phyloP scores from a whole-genome alignment of 2,888 invertebrate genomes.

The Reticulitermes lucifugus region DNA sequence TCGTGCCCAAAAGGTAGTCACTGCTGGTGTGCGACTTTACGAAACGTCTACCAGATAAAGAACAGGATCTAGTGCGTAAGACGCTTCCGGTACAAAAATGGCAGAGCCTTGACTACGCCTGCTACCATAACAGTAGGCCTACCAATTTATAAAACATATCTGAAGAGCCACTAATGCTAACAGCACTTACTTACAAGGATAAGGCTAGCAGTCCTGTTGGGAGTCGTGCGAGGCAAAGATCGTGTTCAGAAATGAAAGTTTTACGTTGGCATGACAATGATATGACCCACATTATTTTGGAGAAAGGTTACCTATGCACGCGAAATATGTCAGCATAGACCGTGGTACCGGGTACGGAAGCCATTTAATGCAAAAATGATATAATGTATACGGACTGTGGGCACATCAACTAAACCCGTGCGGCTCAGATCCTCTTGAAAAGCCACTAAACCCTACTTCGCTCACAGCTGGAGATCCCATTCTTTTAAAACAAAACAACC shows the following conservation, averaged over 20 bases:
- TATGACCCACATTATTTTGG: slow-evolving; percentile 15
- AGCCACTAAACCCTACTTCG: too few species aligned
- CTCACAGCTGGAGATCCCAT: too few species aligned
- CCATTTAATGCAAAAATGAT: background rate
- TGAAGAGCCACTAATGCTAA: background rate
- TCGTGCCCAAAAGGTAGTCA: too few species aligned
- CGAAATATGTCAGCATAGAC: background rate
- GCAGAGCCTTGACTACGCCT: background rate
- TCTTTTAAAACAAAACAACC: too few species aligned
- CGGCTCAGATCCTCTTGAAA: too few species aligned
- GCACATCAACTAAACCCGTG: too few species aligned
- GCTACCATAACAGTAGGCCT: background rate
- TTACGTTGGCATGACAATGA: background rate
- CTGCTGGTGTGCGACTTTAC: too few species aligned
- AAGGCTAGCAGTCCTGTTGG: background rate
- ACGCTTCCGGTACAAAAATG: background rate
- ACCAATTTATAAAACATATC: background rate
- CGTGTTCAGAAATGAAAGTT: slow-evolving; percentile 12
- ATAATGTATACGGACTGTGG: background rate
- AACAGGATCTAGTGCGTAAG: background rate
- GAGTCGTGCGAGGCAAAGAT: background rate
- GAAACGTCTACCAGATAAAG: too few species aligned
- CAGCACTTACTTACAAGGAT: background rate
- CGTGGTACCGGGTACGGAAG: background rate
- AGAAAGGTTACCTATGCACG: slow-evolving; percentile 2